Base-by-base conservation (phyloP, 1,140 invertebrate genomes). In the Aleiodes sp. region DNA sequence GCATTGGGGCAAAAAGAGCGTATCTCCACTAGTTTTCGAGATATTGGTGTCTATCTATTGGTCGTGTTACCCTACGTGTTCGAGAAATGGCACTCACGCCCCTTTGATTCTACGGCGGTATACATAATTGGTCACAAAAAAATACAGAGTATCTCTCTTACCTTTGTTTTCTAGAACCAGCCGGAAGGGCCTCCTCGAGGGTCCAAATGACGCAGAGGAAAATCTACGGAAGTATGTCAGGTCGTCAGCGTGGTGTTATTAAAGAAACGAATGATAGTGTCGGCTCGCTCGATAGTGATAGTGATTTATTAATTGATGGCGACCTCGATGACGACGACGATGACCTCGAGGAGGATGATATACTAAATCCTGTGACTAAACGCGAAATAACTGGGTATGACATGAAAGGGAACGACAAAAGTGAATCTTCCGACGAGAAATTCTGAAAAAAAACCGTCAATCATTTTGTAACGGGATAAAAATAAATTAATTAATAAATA, bases 171-270 rank as follows among this genome's bases (percentile, higher is more conserved):
- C 9, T 33, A 73, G 72, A 73, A 64, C 41, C 61, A 19, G 43
- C 75, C 12, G 79, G 74, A 21, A 82, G 80, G 75, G 68, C 80
- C 0, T 80, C 83, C 0, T 80, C 83, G 0, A 77, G 80, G 65
- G 71, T 80, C 4, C 82, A 84, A 57, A 70, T 82, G 10, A 69
- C 76, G 0, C 82, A 86, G 68, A 78, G 86, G 31, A 78, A 84
- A 52, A 82, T 89, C 46, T 89, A 87, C 68, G 88, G 88, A 10
- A 88, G 84, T 33, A 88, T 89, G 87, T 87, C 86, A 6, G 88
- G 84, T 46, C 76, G 83, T 26, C 83, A 80, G 29, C 73, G 78
- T 21, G 81, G 79, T 39, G 75, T 72, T 2, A 80, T 81, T 28
- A 80, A 80, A 26, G 87, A 88, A 68, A 65, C 81, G 12, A 81